Base-by-base conservation (phyloP, 92 coral and sea anemone genomes). In the Blastomussa wellsi region DNA sequence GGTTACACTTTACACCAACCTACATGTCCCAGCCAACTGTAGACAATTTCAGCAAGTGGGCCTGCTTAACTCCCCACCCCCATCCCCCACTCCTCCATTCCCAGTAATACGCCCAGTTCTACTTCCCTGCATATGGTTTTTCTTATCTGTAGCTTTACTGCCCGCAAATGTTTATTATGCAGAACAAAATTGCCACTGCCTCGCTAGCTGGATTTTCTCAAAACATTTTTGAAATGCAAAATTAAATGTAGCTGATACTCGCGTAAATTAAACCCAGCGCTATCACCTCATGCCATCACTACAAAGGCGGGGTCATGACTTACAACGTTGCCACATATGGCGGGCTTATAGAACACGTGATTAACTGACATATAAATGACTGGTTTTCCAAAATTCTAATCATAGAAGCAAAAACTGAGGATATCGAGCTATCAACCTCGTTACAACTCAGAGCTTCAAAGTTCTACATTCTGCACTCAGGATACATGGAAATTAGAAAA, bases 331-430 rank as follows among this genome's bases (percentile, higher is more conserved):
- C 75, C 75, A 70, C 37, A 70, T 38, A 36, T 70, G 75, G 75
- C 3, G 28, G 44, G 75, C 75, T 70, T 36, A 36, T 36, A 70
- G 14, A 15, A 20, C 75, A 70, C 75, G 75, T 70, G 75, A 70
- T 70, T 16, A 38, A 17, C 75, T 36, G 0, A 38, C 24, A 20
- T 5, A 70, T 70, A 70, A 70, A 70, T 14, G 48, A 24, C 17
- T 12, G 75, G n/a, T 35, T 70, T 70, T 36, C 26, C 75, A 9
- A 33, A 33, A n/a, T 35, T 20, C 35, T 35, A 1, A 36, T 35
- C 41, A 35, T 37, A 36, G 15, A 20, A 14, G 44, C 44, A 3
- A 70, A 70, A 70, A 70, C 28, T 70, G 48, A 26, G 26, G 44
- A 20, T 37, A 38, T 37, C 11, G 4, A 36, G 47, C 24, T 70